A percentile compares a stretch with the other conserved stretches of the same genome.
These are phyloP conservation scores for Synanthedon myopaeformis DNA, from an alignment of 2,888 invertebrate genomes.

Conservation along the genomic window DNA sequence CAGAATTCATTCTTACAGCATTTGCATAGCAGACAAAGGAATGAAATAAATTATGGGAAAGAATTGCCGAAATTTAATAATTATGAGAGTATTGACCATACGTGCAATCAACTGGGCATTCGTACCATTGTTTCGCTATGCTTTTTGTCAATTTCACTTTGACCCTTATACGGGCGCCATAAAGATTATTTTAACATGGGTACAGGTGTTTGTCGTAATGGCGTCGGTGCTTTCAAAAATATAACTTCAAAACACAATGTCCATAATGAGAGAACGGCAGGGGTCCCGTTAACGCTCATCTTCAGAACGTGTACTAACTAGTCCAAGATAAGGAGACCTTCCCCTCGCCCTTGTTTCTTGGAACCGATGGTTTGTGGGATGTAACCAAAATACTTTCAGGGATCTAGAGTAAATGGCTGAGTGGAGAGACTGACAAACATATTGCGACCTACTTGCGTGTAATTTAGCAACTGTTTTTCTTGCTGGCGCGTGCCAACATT, in stretches of 20 bases:
- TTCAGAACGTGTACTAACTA: constrained; percentile 27
- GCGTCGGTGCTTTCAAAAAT: constrained; percentile 26
- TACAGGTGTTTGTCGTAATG: constrained; percentile 16
- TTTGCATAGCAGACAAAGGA: constrained; percentile 1
- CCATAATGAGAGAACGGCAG: constrained; percentile 38
- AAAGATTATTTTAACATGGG: not conserved
- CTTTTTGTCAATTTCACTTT: not conserved
- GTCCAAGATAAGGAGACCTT: constrained; percentile 20
- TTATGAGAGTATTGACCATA: not conserved
- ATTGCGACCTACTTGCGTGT: constrained; percentile 40
- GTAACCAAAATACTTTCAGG: constrained; percentile 38
- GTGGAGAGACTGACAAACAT: constrained; percentile 31
- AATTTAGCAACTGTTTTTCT: constrained; percentile 38
- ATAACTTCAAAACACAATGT: constrained; percentile 16
- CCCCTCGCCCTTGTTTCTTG: constrained; percentile 14
- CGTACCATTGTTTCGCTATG: not conserved
- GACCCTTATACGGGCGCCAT: not conserved
- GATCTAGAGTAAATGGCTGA: constrained; percentile 26
- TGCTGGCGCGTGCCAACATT: constrained; percentile 31
- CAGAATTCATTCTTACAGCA: not conserved
- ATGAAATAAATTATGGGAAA: not conserved
- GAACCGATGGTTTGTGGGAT: constrained; percentile 17
- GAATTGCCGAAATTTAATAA: constrained; percentile 2
- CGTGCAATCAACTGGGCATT: not conserved
- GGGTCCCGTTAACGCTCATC: constrained; percentile 39